These are phyloP conservation scores for Neosilurus mollespiculum DNA, from an alignment of 2,797 vertebrate species.

Conservation along the genomic window DNA sequence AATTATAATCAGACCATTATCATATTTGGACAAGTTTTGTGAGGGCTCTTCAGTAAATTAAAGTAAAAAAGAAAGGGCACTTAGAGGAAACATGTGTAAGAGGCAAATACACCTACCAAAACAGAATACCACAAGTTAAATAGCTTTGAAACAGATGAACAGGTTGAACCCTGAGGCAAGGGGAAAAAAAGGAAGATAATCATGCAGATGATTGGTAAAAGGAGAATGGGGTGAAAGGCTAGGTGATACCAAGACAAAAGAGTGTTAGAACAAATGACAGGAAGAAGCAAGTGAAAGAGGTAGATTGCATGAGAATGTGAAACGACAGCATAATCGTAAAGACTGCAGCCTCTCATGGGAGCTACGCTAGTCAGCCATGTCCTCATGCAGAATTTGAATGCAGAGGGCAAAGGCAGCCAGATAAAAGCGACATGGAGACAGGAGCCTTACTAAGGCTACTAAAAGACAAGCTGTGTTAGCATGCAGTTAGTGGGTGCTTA, in stretches of 20 bases:
- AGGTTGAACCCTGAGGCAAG: background rate
- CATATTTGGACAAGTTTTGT: background rate
- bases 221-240: background rate
- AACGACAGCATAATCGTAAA: constrained; percentile 47
- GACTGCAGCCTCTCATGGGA: constrained; percentile 57
- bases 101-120: background rate
- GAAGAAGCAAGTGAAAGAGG: constrained; percentile 44
- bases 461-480: constrained; percentile 62
- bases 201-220: constrained; percentile 1
- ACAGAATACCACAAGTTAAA: constrained; percentile 15
- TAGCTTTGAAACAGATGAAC: background rate
- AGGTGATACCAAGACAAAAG: background rate
- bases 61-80: background rate
- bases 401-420: constrained; percentile 64
- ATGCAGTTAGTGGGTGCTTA: constrained; percentile 70
- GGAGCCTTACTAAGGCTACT: constrained; percentile 60
- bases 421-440: constrained; percentile 65
- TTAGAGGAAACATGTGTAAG: constrained; percentile 1
- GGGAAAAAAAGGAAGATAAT: constrained; percentile 1
- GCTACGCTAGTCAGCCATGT: constrained; percentile 74
- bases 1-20: background rate
- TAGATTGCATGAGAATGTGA: constrained; percentile 27
- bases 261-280: constrained; percentile 41
- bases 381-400: constrained; percentile 70
- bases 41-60: background rate